Base-by-base conservation (phyloP, 2,797 vertebrate genomes). In the Eospalax fontanierii region DNA sequence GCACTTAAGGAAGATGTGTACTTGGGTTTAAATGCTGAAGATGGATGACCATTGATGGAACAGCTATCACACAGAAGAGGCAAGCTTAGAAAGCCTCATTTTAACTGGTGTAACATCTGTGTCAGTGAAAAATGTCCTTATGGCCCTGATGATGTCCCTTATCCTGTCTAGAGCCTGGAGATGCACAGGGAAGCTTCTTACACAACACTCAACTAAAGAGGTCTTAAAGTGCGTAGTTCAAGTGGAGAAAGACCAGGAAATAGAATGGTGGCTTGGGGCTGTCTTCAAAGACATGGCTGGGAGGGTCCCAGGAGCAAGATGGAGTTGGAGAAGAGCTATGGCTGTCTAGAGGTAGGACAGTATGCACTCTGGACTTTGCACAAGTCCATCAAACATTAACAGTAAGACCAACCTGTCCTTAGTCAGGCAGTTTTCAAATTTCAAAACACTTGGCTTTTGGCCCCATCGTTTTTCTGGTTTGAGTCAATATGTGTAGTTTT, bases 391-490 rank as follows among this genome's bases (percentile, higher is more conserved):
- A 75, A 61, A 57, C 38, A 68, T 94, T 93, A 93, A 83, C 33
- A 83, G 50, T 70, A 65, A 91, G 43, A 63, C 43, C 38, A 82
- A 46, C 7, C 22, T 26, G 1, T 9, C n/a, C 19, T 80, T 95
- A 78, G 65, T 75, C 93, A 94, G 66, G 61, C 89, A 71, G 38
- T 46, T 94, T 92, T 90, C 54, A 43, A 30, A 40, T 91, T 94
- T 95, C 90, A 91, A 95, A 68, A 35, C 30, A 30, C 33, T 94
- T 76, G 74, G 5, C 46, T 93, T 94, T 91, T 80, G 66, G 61
- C 40, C 12, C 35, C 74, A 84, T 19, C 70, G 90, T 95, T 95
- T 81, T 74, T 95, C 71, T 66, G 8, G 80, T 74, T 78, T 90
- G 68, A 90, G 71, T 79, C 50, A 79, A 61, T 59, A 24, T 61